These are phyloP conservation scores for Leucoraja ocellata DNA, from an alignment of 2,797 vertebrate genomes.

Conservation along the genomic window DNA sequence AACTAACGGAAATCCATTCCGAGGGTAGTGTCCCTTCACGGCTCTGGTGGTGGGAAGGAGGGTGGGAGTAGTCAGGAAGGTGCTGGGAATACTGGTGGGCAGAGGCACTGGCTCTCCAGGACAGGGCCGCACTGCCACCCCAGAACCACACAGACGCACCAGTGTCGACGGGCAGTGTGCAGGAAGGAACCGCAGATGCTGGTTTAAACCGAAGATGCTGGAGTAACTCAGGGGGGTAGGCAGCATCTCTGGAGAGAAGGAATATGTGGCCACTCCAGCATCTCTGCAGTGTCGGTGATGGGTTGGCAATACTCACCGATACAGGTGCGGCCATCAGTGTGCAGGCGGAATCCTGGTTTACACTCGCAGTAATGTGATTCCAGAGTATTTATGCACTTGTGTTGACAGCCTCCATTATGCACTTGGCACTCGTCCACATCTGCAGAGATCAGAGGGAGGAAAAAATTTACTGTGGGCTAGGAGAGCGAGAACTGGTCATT, in stretches of 20 bases:
- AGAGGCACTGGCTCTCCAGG: not conserved
- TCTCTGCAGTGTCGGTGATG: no score
- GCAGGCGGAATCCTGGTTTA: constrained; percentile 71
- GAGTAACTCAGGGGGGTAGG: no score
- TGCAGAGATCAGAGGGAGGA: constrained; percentile 47
- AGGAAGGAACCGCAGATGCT: no score
- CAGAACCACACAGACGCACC: not conserved
- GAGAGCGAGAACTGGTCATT: not conserved
- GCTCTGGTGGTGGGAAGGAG: not conserved
- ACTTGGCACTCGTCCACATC: constrained; percentile 86
- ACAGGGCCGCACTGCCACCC: not conserved
- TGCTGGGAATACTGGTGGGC: not conserved
- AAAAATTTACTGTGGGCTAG: not conserved
- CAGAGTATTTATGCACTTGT: constrained; percentile 81
- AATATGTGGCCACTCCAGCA: no score
- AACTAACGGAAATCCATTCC: no score
- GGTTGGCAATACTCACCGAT: constrained; percentile 61
- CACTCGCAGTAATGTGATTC: constrained; percentile 85
- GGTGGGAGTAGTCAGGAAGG: not conserved
- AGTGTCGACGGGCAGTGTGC: no score
- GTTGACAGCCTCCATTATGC: constrained; percentile 92
- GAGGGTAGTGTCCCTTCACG: not conserved
- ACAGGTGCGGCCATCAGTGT: constrained; percentile 84
- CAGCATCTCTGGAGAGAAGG: no score
- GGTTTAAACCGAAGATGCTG: no score